These are phyloP conservation scores for Microcebus jonahi DNA, from an alignment of 2,113 vertebrate genomes.

Conservation along the genomic window DNA sequence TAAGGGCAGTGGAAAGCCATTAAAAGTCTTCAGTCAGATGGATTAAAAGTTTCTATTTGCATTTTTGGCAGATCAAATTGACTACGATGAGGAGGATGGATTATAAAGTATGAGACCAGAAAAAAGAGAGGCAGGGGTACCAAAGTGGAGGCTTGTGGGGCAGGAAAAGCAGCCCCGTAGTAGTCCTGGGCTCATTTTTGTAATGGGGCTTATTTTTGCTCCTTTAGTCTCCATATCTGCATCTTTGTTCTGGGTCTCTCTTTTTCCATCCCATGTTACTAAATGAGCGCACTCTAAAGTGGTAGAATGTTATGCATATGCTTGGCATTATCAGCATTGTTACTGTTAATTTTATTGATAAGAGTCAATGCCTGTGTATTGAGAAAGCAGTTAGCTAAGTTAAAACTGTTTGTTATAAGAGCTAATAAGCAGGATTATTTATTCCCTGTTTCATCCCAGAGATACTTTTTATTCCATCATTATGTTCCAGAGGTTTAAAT, in stretches of 20 bases:
- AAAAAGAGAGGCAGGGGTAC: background rate
- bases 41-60: background rate
- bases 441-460: background rate
- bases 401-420: background rate
- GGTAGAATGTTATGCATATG: background rate
- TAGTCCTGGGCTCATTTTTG: background rate
- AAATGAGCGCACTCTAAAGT: background rate
- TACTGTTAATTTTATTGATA: background rate
- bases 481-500: background rate
- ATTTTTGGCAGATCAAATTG: background rate
- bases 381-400: background rate
- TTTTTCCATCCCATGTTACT: background rate
- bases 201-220: background rate
- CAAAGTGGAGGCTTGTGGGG: background rate
- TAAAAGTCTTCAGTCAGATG: too few relatives aligned
- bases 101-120: background rate
- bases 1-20: too few relatives aligned
- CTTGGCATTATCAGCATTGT: background rate
- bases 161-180: fast-evolving
- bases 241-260: background rate
- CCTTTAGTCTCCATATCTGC: background rate
- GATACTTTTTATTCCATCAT: background rate
- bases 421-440: background rate
- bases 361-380: background rate
- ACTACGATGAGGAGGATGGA: fast-evolving